Conservation (phyloP, 2,888 invertebrate species). For the Miltochrista miniata region DNA sequence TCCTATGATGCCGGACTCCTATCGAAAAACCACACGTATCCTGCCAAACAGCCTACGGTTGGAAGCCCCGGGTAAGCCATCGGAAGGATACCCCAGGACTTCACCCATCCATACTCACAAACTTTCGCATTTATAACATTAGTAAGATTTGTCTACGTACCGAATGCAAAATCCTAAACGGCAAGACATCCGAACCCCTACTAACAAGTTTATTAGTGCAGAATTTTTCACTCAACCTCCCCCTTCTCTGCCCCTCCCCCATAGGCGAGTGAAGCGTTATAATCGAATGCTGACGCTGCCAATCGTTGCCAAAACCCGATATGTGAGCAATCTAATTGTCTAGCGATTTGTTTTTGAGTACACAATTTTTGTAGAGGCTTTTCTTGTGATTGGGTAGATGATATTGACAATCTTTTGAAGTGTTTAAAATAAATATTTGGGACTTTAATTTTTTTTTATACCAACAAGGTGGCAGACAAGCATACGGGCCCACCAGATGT, state of each 20-base stretch:
- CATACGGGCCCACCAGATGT: too few species aligned
- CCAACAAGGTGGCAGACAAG: too few species aligned
- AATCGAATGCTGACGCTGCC: constrained; percentile 61
- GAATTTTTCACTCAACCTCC: constrained; percentile 38
- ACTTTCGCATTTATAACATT: too few species aligned
- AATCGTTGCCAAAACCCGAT: constrained; percentile 62
- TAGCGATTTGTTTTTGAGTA: constrained; percentile 36
- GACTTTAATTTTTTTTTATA: too few species aligned
- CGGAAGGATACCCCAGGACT: too few species aligned
- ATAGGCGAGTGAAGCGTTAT: constrained; percentile 38
- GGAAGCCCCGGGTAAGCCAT: too few species aligned
- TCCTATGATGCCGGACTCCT: too few species aligned
- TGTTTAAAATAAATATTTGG: too few species aligned
- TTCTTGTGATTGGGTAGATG: constrained; percentile 1
- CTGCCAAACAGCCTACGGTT: too few species aligned
- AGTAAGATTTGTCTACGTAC: not conserved
- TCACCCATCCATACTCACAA: too few species aligned
- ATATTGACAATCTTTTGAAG: too few species aligned
- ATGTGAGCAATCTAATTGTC: constrained; percentile 66
- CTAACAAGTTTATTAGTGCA: constrained; percentile 40
- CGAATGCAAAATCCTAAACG: constrained; percentile 7
- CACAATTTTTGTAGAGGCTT: constrained; percentile 2
- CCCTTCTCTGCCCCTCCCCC: constrained; percentile 13
- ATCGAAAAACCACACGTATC: too few species aligned
- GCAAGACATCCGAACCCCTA: not conserved